Base-by-base conservation (phyloP, 2,888 invertebrate genomes). In the Altica lythri region DNA sequence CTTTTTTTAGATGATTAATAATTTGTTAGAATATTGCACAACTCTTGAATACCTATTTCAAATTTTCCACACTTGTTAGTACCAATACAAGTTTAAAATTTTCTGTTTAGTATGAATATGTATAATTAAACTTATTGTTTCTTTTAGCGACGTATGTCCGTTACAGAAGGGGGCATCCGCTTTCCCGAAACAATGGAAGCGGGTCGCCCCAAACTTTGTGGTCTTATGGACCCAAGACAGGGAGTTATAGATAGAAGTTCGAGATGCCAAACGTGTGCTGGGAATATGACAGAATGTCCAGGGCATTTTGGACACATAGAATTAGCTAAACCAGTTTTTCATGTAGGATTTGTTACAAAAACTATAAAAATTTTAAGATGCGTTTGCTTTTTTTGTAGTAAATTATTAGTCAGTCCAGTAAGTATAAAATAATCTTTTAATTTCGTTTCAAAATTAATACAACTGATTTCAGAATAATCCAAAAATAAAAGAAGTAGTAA, bases 271-370 rank as follows among this genome's bases (percentile, higher is more conserved):
- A 97, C 96, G 0, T 97, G 96, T 75, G 95, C 96, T 57, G 93
- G 98, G 37, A 96, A 95, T 72, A 94, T 97, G 92, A 92, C 95
- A 0, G 97, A 98, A 76, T 99, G 99, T 75, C 97, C 99, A 2
- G 99, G 99, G 1, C 99, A 99, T 77, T 99, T 99, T 79, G 99
- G 97, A 2, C 99, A 99, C 75, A 91, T 99, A 68, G 97, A 99
- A 77, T 80, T 99, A 63, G 90, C 97, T 0, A 99, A 99, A 76
- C 99, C 99, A 13, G 99, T 99, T 0, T 99, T 94, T 77, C 98
- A 99, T 75, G 90, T 97, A 72, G 98, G 97, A 27, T 99, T 98
- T 72, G 83, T 99, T 45, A 94, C 95, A 25, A 99, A 99, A 79
- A 92, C 92, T 0, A 93, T 99, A 61, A 99, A 99, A 79, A 86